A percentile compares a stretch with the other conserved stretches of the same genome.
These are phyloP conservation scores for Arion vulgaris DNA, from an alignment of 1,140 invertebrate genomes.

Conservation along the genomic window DNA sequence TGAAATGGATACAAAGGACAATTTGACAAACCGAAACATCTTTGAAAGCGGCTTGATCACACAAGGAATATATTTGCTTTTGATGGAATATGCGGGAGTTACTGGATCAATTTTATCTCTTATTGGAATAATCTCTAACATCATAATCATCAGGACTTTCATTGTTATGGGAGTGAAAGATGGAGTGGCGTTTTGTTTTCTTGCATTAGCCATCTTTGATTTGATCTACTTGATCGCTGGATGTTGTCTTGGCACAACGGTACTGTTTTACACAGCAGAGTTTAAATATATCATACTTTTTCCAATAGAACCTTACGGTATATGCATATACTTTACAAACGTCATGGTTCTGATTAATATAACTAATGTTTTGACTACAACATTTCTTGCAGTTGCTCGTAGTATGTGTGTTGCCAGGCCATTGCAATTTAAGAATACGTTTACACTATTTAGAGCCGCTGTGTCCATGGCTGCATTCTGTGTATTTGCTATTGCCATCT, in stretches of 20 bases:
- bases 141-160: not conserved
- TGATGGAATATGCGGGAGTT: too few relatives aligned
- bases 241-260: not conserved
- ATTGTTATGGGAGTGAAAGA: not conserved
- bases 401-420: too few relatives aligned
- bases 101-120: too few relatives aligned
- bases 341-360: not conserved
- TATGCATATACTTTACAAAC: not conserved
- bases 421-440: not conserved
- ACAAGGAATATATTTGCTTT: too few relatives aligned
- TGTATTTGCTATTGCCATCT: too few relatives aligned
- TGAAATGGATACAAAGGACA: too few relatives aligned
- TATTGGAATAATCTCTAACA: not conserved
- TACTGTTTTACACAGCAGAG: not conserved
- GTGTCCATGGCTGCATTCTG: too few relatives aligned
- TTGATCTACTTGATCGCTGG: not conserved
- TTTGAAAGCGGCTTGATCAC: too few relatives aligned
- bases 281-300: not conserved
- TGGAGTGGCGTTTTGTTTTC: conserved; percentile 2
- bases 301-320: not conserved
- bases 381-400: too few relatives aligned
- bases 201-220: conserved; percentile 18
- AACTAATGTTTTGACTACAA: not conserved
- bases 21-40: too few relatives aligned
- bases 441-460: too few relatives aligned